Evolutionary conservation across 2,113 vertebrate species (phyloP).

Genomic region (Bos javanicus): DNA sequence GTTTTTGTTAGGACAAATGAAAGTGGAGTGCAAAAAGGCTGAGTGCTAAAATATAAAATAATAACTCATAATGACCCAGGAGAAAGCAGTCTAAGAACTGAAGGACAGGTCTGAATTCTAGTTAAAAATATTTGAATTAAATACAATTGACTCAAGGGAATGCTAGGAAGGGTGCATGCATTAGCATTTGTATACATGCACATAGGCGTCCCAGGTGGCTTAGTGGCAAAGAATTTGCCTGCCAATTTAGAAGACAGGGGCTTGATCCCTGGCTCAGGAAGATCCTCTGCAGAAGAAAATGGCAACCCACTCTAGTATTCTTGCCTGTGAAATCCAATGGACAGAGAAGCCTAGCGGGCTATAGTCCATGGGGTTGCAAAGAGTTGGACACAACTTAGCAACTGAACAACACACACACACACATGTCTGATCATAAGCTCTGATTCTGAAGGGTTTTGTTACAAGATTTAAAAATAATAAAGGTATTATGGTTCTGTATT

Average conservation of each 20-base stretch:
- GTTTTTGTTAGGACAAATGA: neutral
- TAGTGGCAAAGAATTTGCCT: neutral
- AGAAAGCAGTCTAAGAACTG: neutral
- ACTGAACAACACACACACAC: neutral
- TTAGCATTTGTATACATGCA: neutral
- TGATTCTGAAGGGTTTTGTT: neutral
- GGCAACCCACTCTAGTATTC: neutral
- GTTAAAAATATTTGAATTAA: neutral
- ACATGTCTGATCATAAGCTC: neutral
- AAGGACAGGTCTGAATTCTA: neutral
- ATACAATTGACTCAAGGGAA: neutral
- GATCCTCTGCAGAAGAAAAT: neutral
- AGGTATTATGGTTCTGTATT: neutral
- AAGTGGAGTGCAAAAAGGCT: neutral
- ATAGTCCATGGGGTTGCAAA: neutral
- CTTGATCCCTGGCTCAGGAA: neutral
- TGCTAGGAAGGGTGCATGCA: neutral
- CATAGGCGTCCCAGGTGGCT: neutral
- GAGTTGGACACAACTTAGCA: neutral
- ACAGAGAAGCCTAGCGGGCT: neutral
- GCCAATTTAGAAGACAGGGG: neutral
- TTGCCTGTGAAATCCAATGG: neutral
- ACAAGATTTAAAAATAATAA: neutral
- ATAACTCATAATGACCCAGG: neutral
- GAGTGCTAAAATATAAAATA: conserved; percentile 20